Base-by-base conservation (phyloP, 2,888 invertebrate species). In the Tanaodytes sp. region DNA sequence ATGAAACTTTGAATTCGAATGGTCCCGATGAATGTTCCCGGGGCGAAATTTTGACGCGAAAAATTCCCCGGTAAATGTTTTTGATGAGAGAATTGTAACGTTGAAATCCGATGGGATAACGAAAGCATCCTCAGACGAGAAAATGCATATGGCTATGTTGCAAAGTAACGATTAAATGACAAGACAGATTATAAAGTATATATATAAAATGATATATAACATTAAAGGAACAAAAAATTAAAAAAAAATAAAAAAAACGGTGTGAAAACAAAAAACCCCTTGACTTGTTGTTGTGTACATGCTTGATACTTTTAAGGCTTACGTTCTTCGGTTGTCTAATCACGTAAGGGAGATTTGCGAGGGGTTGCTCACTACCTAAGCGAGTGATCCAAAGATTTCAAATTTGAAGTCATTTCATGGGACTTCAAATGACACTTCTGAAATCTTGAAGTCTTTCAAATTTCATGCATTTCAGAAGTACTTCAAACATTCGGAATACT, bases 251-350 rank as follows among this genome's bases (percentile, higher is more conserved):
- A 66, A 65, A 66, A 65, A 63, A 70, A 69, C 64, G 68, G 61
- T 72, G 73, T 73, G 73, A 73, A 73, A 62, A 37, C 20, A 69
- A 70, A 72, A 63, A 64, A 57, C 39, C 55, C 64, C 54, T 74
- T 72, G 71, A 75, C 73, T 63, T 55, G 62, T 75, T 77, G 75
- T 77, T 77, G 68, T 72, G 72, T 74, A 77, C 75, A 73, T 75
- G 77, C 73, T 75, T 76, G 74, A 59, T 66, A 66, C 65, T 58
- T 65, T 66, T 59, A 66, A 59, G 65, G 59, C 58, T 66, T 59
- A 33, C 33, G 65, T 66, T 59, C 54, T 66, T 66, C 18, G 54
- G 65, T 66, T 66, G 59, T 66, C 37, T 59, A 66, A 65, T 54
- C 52, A 66, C 48, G 65, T 66, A 66, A 58, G 51, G 59, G 42